phyloP scores from a whole-genome alignment of 1,140 invertebrate species.

The Ips typographus region DNA sequence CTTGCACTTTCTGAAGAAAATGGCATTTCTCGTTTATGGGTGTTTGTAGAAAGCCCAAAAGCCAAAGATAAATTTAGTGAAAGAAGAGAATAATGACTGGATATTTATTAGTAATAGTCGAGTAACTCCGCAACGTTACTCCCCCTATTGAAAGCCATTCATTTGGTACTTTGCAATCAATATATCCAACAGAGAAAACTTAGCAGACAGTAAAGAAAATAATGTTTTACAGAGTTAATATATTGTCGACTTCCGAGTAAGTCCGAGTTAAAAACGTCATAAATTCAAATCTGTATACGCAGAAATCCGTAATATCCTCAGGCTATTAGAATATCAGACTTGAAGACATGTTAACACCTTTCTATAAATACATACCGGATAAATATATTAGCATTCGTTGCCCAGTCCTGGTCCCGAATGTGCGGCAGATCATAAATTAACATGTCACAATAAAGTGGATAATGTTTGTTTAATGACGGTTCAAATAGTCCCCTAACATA shows the following conservation, averaged over 20 bases:
- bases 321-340: conserved; percentile 29
- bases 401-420: conserved; percentile 32
- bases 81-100: too few relatives aligned
- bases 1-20: too few relatives aligned
- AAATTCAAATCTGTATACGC: conserved; percentile 9
- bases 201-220: too few relatives aligned
- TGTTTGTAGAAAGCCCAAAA: too few relatives aligned
- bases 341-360: conserved; percentile 34
- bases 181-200: too few relatives aligned
- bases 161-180: too few relatives aligned
- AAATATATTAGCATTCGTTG: conserved; percentile 37
- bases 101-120: too few relatives aligned
- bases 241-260: conserved; percentile 5
- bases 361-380: conserved; percentile 35
- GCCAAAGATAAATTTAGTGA: too few relatives aligned
- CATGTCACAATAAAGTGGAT: conserved; percentile 37
- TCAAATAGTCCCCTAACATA: conserved; percentile 33
- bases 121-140: too few relatives aligned
- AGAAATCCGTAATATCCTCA: conserved; percentile 21
- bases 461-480: conserved; percentile 34
- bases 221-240: conserved; percentile 1
- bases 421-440: conserved; percentile 31
- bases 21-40: too few relatives aligned
- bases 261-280: conserved; percentile 13
- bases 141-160: too few relatives aligned